Evolutionary conservation across 2,797 vertebrate genomes (phyloP).

Genomic region (Halcyon smyrnensis): DNA sequence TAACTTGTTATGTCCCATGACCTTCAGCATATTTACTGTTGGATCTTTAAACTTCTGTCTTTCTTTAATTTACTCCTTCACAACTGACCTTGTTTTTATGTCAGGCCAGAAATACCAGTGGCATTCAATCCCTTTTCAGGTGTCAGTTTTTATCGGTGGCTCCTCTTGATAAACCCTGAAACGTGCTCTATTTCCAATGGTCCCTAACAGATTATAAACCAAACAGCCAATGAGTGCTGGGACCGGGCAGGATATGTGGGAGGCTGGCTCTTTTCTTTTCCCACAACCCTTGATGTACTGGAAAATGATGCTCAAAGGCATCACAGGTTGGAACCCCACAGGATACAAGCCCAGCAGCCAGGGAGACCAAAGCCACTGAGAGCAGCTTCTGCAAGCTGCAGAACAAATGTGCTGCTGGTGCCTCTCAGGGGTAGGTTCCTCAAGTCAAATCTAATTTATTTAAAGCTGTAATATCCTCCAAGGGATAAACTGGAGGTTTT

Average conservation of each 20-base stretch:
- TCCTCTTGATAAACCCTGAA: not conserved
- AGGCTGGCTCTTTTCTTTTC: not conserved
- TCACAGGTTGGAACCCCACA: accelerated
- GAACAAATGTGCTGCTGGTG: not conserved
- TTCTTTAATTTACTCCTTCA: not conserved
- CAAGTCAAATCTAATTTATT: not conserved
- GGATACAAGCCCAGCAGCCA: not conserved
- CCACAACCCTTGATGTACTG: accelerated
- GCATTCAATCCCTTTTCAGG: not conserved
- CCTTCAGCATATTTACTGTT: constrained; percentile 41
- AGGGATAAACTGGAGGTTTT: not conserved
- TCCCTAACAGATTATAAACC: not conserved
- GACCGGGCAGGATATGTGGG: not conserved
- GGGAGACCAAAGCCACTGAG: not conserved
- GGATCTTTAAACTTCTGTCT: not conserved
- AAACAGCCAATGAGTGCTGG: not conserved
- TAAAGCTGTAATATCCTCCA: not conserved
- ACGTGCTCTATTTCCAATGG: accelerated
- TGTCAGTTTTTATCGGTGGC: not conserved
- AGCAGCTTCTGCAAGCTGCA: not conserved
- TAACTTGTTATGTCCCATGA: constrained; percentile 34
- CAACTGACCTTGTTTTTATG: not conserved
- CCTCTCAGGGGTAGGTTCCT: not conserved
- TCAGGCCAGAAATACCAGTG: not conserved
- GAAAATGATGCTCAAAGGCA: not conserved